Base-by-base conservation (phyloP, 2,888 invertebrate genomes). In the Ptilodon capucinus region DNA sequence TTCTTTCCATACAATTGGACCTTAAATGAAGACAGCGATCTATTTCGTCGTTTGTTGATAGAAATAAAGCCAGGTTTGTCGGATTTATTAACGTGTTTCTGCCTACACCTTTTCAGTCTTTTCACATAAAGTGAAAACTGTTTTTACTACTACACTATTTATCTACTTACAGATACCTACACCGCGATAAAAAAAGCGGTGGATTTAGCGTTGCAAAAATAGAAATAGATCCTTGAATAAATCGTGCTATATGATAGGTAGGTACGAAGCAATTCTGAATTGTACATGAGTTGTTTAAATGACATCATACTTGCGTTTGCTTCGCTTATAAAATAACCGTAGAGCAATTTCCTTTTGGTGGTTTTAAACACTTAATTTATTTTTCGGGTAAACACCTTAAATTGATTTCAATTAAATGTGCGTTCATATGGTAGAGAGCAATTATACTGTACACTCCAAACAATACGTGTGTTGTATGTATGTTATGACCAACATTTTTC, bases 231-330 rank as follows among this genome's bases (percentile, higher is more conserved):
- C 58, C 57, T 48, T 51, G 57, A 48, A 57, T 47, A 41, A 53
- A 57, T 54, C 46, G 48, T 45, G 32, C 23, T 48, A 21, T 40
- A 46, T 48, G 46, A 41, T 36, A 30, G 40, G 46, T 30, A 40
- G 42, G 45, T 7, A 7, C 13, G 13, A 51, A 62, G 55, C 41
- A 57, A 50, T 54, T 56, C 39, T 55, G 57, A 62, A 65, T 64
- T 49, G 41, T 52, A 54, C 54, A 49, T 51, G 41, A 38, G 17
- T 17, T 35, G 54, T 43, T n/a, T n/a, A n/a, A n/a, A 61, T 77
- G 75, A 77, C 71, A 72, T 74, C 77, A 77, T 62, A 48, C 54
- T 54, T 64, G 54, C 60, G 57, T 60, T 54, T 55, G 48, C 47
- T 50, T 57, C 59, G 57, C 54, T 32, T 32, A 28, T 23, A 28